Conservation (phyloP, 1,140 invertebrate genomes). For the Drosophila novamexicana region DNA sequence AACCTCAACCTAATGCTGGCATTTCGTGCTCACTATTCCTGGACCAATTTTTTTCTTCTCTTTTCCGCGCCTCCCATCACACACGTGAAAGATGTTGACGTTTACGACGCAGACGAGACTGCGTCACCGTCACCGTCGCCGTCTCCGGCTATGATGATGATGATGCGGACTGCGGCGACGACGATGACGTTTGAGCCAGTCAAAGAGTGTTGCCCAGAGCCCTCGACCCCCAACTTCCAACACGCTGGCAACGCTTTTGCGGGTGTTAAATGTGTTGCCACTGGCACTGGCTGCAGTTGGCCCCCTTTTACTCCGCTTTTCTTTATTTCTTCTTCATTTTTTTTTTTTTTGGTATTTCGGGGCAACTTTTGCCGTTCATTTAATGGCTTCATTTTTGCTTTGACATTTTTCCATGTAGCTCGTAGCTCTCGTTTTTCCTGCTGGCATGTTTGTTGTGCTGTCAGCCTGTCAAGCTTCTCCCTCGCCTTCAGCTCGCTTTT, state of each 20-base stretch:
- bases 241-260: constrained; percentile 36
- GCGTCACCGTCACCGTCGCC: constrained; percentile 15
- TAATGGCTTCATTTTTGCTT: constrained; percentile 80
- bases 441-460: constrained; percentile 65
- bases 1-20: constrained; percentile 38
- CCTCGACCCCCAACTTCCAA: not conserved
- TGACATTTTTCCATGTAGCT: constrained; percentile 71
- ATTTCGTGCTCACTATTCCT: constrained; percentile 28
- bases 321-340: constrained; percentile 16
- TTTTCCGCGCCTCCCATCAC: constrained; percentile 16
- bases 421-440: constrained; percentile 38
- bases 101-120: constrained; percentile 60
- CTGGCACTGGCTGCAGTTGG: constrained; percentile 52
- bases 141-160: constrained; percentile 11
- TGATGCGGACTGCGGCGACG: constrained; percentile 48
- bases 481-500: constrained; percentile 1
- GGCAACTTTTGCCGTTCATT: constrained; percentile 77
- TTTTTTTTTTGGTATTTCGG: constrained; percentile 33
- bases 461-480: constrained; percentile 63
- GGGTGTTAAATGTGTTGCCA: constrained; percentile 76
- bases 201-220: constrained; percentile 51
- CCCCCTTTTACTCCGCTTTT: constrained; percentile 4
- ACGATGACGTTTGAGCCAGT: constrained; percentile 57
- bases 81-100: constrained; percentile 71
- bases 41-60: constrained; percentile 23